phyloP scores from a whole-genome alignment of 2,113 vertebrate genomes.

The Vulpes lagopus region DNA sequence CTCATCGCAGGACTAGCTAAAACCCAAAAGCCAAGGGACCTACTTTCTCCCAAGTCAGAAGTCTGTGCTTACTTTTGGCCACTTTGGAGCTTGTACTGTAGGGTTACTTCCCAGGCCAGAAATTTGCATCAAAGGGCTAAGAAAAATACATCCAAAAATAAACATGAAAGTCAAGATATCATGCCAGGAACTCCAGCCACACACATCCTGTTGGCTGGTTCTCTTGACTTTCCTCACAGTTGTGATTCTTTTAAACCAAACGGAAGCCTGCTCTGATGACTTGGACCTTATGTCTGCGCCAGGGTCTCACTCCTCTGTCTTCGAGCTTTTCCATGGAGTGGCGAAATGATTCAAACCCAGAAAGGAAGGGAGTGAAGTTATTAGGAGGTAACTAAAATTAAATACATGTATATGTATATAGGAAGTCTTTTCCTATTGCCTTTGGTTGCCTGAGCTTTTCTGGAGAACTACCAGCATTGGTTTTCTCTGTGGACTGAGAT shows the following conservation, averaged over 20 bases:
- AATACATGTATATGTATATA: neutral
- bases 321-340: slow-evolving; percentile 74
- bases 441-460: slow-evolving; percentile 82
- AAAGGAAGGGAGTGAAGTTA: slow-evolving; percentile 87
- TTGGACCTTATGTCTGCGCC: slow-evolving; percentile 57
- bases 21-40: neutral
- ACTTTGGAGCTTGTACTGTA: slow-evolving; percentile 21
- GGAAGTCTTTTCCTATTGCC: slow-evolving; percentile 81
- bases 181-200: slow-evolving; percentile 79
- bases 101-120: slow-evolving; percentile 68
- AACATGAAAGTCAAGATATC: slow-evolving; percentile 83
- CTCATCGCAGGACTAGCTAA: neutral
- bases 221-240: slow-evolving; percentile 68
- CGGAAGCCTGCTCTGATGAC: slow-evolving; percentile 71
- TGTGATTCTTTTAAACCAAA: slow-evolving; percentile 75
- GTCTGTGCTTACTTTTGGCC: slow-evolving; percentile 63
- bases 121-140: slow-evolving; percentile 82
- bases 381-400: slow-evolving; percentile 81
- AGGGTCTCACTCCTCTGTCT: slow-evolving; percentile 66
- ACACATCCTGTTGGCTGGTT: slow-evolving; percentile 84
- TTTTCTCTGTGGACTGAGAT: slow-evolving; percentile 78
- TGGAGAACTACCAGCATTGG: slow-evolving; percentile 76
- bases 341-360: slow-evolving; percentile 73
- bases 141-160: slow-evolving; percentile 86
- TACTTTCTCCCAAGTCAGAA: slow-evolving; percentile 1